Percentiles rank a stretch among this genome's conserved stretches.
phyloP scores from a whole-genome alignment of 2,888 invertebrate species.

The Protodeltote pygarga region DNA sequence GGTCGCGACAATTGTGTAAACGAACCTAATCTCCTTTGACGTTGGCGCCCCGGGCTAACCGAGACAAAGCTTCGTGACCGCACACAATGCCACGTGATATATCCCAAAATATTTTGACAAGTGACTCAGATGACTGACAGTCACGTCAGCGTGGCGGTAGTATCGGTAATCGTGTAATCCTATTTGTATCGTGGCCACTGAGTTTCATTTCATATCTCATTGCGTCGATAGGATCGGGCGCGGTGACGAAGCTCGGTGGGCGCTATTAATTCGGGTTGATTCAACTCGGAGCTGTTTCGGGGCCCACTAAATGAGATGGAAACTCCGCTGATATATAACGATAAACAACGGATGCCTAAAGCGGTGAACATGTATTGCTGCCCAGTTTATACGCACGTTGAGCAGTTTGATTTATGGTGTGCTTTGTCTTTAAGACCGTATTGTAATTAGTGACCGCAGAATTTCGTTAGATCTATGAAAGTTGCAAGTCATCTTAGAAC shows the following conservation, averaged over 20 bases:
- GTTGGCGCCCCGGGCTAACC: constrained; percentile 53
- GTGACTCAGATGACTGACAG: constrained; percentile 31
- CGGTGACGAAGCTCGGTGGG: constrained; percentile 55
- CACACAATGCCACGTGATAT: constrained; percentile 47
- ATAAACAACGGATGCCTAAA: constrained; percentile 55
- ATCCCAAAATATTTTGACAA: constrained; percentile 52
- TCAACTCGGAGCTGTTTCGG: constrained; percentile 48
- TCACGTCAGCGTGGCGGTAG: constrained; percentile 28
- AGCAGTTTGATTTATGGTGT: constrained; percentile 32
- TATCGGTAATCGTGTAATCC: constrained; percentile 40
- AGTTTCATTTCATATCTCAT: constrained; percentile 72
- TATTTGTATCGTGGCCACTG: constrained; percentile 55
- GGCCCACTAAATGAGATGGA: constrained; percentile 71
- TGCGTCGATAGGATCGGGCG: constrained; percentile 66
- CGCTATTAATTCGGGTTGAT: constrained; percentile 59
- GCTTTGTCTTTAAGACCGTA: constrained; percentile 15
- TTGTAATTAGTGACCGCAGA: constrained; percentile 12
- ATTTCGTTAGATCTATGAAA: constrained; percentile 6
- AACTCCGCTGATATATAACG: constrained; percentile 67
- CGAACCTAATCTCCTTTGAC: constrained; percentile 84
- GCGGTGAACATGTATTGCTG: constrained; percentile 26
- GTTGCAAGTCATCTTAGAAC: constrained; percentile 20
- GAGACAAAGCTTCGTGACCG: constrained; percentile 63
- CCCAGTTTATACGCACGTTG: constrained; percentile 26
- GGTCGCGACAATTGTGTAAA: constrained; percentile 68